These are phyloP conservation scores for Hypocryptadius cinnamomeus DNA, from an alignment of 2,113 vertebrate species.

Conservation along the genomic window DNA sequence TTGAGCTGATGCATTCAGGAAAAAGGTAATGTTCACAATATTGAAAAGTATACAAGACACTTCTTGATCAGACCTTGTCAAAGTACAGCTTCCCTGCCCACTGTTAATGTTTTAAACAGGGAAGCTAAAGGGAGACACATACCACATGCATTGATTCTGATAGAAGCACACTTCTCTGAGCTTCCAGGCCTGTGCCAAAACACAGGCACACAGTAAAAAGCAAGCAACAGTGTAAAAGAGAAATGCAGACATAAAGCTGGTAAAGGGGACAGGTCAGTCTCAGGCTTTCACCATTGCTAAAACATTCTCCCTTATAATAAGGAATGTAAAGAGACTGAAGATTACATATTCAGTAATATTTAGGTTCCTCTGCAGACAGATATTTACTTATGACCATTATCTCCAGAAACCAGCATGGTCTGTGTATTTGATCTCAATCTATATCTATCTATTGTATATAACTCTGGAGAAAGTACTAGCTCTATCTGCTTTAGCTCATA, in stretches of 20 bases:
- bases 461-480: neutral
- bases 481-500: neutral
- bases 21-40: constrained; percentile 63
- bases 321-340: neutral
- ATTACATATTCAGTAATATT: neutral
- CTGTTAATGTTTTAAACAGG: neutral
- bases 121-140: neutral
- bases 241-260: neutral
- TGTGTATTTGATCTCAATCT: neutral
- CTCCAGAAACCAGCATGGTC: neutral
- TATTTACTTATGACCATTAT: neutral
- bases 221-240: neutral
- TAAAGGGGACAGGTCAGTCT: neutral
- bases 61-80: neutral
- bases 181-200: neutral
- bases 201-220: neutral
- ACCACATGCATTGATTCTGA: neutral
- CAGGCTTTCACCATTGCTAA: neutral
- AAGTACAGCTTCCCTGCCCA: neutral
- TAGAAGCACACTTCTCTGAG: neutral
- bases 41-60: neutral
- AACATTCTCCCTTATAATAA: neutral
- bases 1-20: constrained; percentile 75
- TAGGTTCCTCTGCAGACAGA: neutral
- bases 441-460: neutral